Base-by-base conservation (phyloP, 2,888 invertebrate genomes). In the Zootermopsis nevadensis region DNA sequence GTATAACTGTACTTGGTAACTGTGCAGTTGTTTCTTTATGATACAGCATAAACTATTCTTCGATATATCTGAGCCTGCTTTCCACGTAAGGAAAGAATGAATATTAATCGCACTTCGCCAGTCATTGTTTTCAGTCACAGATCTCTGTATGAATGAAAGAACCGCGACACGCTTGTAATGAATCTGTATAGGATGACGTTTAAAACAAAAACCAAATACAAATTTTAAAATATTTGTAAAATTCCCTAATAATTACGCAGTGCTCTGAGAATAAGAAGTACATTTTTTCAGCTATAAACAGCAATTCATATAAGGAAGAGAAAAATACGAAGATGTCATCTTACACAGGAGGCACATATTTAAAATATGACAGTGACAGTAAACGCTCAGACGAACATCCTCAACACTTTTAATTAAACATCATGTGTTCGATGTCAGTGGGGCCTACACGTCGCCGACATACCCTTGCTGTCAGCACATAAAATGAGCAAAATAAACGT, bases 321-420 rank as follows among this genome's bases (percentile, higher is more conserved):
- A 8, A 69, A 30, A 66, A 66, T 66, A 24, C 27, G 12, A 66
- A 66, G 66, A 10, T 66, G 12, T 24, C 33, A 69, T 31, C 33
- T 33, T 69, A 22, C 31, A 69, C 67, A 0, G 19, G 67, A n/a
- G n/a, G 67, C 27, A 22, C 22, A 55, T 15, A 15, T 19, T 27
- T 1, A 60, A 19, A 22, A 19, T 60, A 1, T 2, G 27, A 67
- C 31, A 4, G 27, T 19, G 33, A 69, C 33, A 69, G 1, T 69
- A 19, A n/a, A 31, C 30, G 33, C 27, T 27, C 60, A 60, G n/a
- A 60, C n/a, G 60, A 27, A 60, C n/a, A 48, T 48, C 7, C 60
- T n/a, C 33, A 33, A 69, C 69, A 69, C 69, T 30, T 69, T 33
- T 33, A 69, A 69, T 69, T 69, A 69, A 69, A 60, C 31, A 33